Conservation (phyloP, 1,140 invertebrate species). For the Leguminivora glycinivorella region DNA sequence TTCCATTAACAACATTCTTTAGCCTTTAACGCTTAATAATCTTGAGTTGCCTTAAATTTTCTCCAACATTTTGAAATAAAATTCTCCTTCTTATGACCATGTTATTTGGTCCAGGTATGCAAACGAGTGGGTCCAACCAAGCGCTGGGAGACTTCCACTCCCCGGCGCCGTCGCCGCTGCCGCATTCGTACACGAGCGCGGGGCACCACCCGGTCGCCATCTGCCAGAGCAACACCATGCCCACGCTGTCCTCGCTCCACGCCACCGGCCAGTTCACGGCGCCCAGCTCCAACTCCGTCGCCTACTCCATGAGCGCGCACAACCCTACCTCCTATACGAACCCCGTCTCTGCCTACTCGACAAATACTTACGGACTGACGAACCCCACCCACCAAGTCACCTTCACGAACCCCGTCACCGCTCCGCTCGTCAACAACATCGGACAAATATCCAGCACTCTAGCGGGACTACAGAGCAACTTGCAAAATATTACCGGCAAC, state of each 20-base stretch:
- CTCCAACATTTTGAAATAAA: background rate
- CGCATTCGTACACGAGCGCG: slow-evolving; percentile 78
- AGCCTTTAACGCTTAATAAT: background rate
- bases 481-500: slow-evolving; percentile 72
- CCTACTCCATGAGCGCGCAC: slow-evolving; percentile 76
- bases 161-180: slow-evolving; percentile 78
- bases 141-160: slow-evolving; percentile 80
- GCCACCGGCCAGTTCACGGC: slow-evolving; percentile 78
- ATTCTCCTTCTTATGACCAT: slow-evolving; percentile 3
- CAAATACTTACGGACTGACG: slow-evolving; percentile 72
- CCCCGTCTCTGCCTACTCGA: slow-evolving; percentile 63
- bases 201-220: slow-evolving; percentile 69
- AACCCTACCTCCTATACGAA: slow-evolving; percentile 76
- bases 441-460: slow-evolving; percentile 75
- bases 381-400: slow-evolving; percentile 77
- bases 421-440: slow-evolving; percentile 74
- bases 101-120: slow-evolving; percentile 68
- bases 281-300: slow-evolving; percentile 73
- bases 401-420: slow-evolving; percentile 78
- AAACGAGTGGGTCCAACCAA: slow-evolving; percentile 80
- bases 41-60: background rate
- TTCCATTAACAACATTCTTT: background rate
- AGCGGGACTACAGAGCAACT: slow-evolving; percentile 73
- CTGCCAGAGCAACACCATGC: slow-evolving; percentile 82
- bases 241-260: slow-evolving; percentile 79